Evolutionary conservation across 1,140 invertebrate genomes (phyloP).

Genomic region (Copidosoma floridanum): DNA sequence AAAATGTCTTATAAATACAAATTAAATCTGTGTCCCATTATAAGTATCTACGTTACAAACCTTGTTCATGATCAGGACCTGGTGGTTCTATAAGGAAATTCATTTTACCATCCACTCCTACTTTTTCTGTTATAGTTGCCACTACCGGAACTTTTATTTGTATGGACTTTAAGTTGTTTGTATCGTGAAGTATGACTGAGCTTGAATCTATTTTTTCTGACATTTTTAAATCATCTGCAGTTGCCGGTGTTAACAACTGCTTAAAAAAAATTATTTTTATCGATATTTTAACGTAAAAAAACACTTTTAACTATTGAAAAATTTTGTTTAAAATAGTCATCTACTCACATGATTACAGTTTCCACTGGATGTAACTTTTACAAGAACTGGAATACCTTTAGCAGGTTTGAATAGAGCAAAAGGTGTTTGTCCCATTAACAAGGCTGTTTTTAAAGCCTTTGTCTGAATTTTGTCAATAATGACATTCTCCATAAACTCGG

Average conservation of each 20-base stretch:
- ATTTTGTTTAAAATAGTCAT: constrained; percentile 14
- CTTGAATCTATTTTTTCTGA: constrained; percentile 51
- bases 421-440: constrained; percentile 56
- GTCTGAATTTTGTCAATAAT: constrained; percentile 62
- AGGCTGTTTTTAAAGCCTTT: constrained; percentile 59
- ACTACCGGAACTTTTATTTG: constrained; percentile 60
- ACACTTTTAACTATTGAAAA: background rate
- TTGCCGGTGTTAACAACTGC: constrained; percentile 56
- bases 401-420: constrained; percentile 62
- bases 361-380: constrained; percentile 58
- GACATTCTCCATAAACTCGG: constrained; percentile 45
- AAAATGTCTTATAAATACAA: too few species aligned
- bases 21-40: too few species aligned
- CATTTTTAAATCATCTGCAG: constrained; percentile 54
- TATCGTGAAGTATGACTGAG: constrained; percentile 40
- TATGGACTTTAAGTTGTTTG: constrained; percentile 51
- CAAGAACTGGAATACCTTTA: constrained; percentile 62
- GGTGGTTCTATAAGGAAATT: constrained; percentile 53
- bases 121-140: constrained; percentile 54
- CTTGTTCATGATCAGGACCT: constrained; percentile 46
- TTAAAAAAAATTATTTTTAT: background rate
- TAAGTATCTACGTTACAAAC: too few species aligned
- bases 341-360: constrained; percentile 57
- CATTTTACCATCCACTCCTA: constrained; percentile 49
- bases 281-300: too few species aligned